Percentiles rank a stretch among this genome's conserved stretches.
Evolutionary conservation across 2,113 vertebrate species (phyloP).

Genomic region (Propithecus coquereli): DNA sequence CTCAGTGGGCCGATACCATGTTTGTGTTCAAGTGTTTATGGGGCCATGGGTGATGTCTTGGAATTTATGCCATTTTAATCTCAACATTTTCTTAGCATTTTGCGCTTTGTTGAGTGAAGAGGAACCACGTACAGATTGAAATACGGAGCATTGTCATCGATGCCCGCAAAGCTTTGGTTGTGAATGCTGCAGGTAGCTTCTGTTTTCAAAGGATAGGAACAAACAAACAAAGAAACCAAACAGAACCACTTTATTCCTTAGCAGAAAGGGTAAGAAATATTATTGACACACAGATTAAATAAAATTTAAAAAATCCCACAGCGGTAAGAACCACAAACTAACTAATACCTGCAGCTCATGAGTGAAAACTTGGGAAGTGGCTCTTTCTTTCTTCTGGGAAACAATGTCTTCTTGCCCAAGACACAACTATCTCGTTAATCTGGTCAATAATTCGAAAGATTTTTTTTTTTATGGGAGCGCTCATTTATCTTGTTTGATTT

Average conservation of each 20-base stretch:
- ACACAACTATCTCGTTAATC: conserved; percentile 14
- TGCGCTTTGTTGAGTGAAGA: background rate
- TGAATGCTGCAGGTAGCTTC: background rate
- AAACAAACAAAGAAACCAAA: background rate
- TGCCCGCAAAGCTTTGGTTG: conserved; percentile 24
- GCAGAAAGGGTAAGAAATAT: background rate
- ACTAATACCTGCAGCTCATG: background rate
- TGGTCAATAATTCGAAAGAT: conserved; percentile 37
- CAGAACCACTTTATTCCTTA: background rate
- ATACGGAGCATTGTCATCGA: conserved; percentile 1
- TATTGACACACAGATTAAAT: background rate
- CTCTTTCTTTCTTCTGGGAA: background rate
- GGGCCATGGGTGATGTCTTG: conserved; percentile 30
- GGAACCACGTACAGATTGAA: conserved; percentile 36
- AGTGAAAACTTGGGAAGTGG: background rate
- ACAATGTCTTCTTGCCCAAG: background rate
- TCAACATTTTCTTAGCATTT: conserved; percentile 46
- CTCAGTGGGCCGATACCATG: background rate
- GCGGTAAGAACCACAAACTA: background rate
- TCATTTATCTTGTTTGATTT: conserved; percentile 53
- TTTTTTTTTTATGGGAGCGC: background rate
- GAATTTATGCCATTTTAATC: conserved; percentile 54
- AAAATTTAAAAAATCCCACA: background rate
- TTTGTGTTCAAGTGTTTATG: conserved; percentile 56
- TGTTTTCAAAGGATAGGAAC: conserved; percentile 32